A percentile compares a stretch with the other conserved stretches of the same genome.
Conservation (phyloP, 2,888 invertebrate species). For the Blastobasis adustella region DNA sequence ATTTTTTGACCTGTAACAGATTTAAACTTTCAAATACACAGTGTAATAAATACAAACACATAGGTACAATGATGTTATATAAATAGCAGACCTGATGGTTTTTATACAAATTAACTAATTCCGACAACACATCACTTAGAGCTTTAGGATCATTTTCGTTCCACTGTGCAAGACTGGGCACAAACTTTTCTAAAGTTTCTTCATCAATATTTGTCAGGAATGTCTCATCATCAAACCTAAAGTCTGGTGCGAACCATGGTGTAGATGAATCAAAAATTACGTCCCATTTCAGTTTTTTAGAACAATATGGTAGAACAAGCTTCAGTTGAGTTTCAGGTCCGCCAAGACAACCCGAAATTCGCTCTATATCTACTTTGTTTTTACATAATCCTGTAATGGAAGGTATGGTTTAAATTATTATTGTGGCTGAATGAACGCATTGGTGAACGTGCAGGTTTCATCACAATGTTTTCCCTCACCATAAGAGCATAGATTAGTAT, state of each 20-base stretch:
- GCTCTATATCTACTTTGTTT: conserved; percentile 63
- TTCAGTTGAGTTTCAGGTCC: conserved; percentile 73
- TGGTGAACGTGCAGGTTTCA: too few species aligned
- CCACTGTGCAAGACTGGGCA: conserved; percentile 80
- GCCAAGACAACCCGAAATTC: conserved; percentile 40
- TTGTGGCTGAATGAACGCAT: too few species aligned
- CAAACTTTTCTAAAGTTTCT: conserved; percentile 59
- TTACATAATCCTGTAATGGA: conserved; percentile 55
- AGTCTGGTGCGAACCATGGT: conserved; percentile 83
- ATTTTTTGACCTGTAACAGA: conserved; percentile 50
- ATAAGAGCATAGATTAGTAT: too few species aligned
- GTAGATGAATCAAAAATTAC: conserved; percentile 78
- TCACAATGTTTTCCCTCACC: too few species aligned
- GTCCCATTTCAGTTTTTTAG: conserved; percentile 79
- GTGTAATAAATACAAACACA: neutral
- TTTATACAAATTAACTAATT: conserved; percentile 77
- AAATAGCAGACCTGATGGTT: conserved; percentile 70
- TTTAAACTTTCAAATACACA: neutral
- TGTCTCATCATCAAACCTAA: conserved; percentile 80
- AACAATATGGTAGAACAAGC: conserved; percentile 81
- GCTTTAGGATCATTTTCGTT: conserved; percentile 75
- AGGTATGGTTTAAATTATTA: neutral
- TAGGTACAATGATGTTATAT: neutral
- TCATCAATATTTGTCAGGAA: conserved; percentile 77
- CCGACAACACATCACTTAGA: conserved; percentile 75